Base-by-base conservation (phyloP, 1,140 invertebrate genomes). In the Dreissena rostriformis region DNA sequence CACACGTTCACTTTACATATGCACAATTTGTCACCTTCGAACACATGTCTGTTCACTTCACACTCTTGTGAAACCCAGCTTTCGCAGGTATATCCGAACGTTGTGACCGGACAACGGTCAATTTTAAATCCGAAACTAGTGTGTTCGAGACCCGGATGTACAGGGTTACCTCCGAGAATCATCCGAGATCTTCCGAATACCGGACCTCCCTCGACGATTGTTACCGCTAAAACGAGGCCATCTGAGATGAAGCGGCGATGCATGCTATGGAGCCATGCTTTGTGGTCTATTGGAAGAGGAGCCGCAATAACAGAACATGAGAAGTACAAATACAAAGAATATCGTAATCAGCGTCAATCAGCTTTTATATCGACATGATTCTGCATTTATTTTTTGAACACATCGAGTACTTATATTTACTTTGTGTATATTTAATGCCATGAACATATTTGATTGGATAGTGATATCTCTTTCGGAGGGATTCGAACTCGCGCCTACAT, bases 1-100 rank as follows among this genome's bases (percentile, higher is more conserved):
- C 78, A 80, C 29, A 80, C 78, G 51, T 80, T 68, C 24, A 80
- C 78, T 71, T 71, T 80, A 71, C 78, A 80, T 12, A 57, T 57
- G 68, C 78, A 80, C 67, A 80, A 51, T 49, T 57, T 55, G 17
- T 26, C 51, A 24, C 29, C 51, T 12, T 28, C 49, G 24, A 80
- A n/a, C 6, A 80, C 8, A 49, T 80, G 78, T 29, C 78, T 71
- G 17, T 24, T 61, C 6, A 80, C 78, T 55, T 61, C 67, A 63
- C 78, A 80, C 53, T 80, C 67, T 19, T 28, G 39, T 39, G 78
- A 22, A 19, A 80, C 78, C 52, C 52, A 57, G 53, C 29, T 57
- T 49, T 80, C n/a, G 49, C 78, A 80, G 19, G 70, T 17, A 22
- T 80, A 72, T 15, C 78, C 78, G n/a, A 71, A 80, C 17, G 68